phyloP scores from a whole-genome alignment of 1,140 invertebrate species.

The Cylas formicarius region DNA sequence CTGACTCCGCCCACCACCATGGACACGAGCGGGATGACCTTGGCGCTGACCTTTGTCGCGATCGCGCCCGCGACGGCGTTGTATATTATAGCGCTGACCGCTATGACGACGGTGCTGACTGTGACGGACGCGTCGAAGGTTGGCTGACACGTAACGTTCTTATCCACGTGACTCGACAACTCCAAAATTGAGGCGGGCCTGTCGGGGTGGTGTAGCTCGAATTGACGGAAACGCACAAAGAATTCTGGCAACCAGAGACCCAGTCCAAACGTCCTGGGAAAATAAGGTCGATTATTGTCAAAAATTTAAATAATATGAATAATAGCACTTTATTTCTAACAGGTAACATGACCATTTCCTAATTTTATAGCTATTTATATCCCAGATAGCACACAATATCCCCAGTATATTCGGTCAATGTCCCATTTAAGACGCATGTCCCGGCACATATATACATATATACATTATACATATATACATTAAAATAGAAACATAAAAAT shows the following conservation, averaged over 20 bases:
- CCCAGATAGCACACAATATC: no score
- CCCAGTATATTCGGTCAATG: no score
- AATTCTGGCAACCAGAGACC: slow-evolving; percentile 66
- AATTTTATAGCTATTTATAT: slow-evolving; percentile 3
- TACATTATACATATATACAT: no score
- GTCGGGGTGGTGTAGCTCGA: slow-evolving; percentile 44
- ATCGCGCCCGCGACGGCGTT: slow-evolving; percentile 43
- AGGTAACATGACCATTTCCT: no score
- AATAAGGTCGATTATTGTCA: slow-evolving; percentile 15
- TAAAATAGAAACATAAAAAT: no score
- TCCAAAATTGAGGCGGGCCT: slow-evolving; percentile 45
- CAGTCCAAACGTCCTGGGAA: slow-evolving; percentile 58
- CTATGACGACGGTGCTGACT: slow-evolving; percentile 46
- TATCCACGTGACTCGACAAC: slow-evolving; percentile 33
- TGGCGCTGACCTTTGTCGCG: slow-evolving; percentile 32
- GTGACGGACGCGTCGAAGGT: slow-evolving; percentile 42
- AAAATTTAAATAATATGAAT: slow-evolving; percentile 12
- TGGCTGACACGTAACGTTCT: slow-evolving; percentile 25
- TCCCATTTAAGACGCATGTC: no score
- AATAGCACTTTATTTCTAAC: neutral
- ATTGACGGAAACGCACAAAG: slow-evolving; percentile 50
- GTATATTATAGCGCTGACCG: slow-evolving; percentile 42
- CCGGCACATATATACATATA: no score
- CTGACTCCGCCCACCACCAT: slow-evolving; percentile 46
- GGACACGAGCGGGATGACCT: slow-evolving; percentile 41